Conservation (phyloP, 2,888 invertebrate genomes). For the Petrolisthes manimaculis region DNA sequence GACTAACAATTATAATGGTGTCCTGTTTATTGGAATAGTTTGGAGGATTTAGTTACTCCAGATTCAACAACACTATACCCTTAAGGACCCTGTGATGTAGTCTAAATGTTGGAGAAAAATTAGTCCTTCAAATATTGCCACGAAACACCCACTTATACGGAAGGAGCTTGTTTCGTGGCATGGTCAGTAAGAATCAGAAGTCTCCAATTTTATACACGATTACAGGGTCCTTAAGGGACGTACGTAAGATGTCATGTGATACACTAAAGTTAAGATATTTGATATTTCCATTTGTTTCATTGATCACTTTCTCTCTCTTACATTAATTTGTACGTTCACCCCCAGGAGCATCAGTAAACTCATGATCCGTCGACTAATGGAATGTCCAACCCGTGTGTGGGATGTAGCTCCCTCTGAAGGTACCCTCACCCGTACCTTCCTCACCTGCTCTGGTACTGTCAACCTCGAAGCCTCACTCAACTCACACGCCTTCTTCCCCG, state of each 20-base stretch:
- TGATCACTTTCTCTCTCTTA: not conserved
- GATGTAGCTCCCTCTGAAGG: slow-evolving; percentile 25
- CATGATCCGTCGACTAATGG: slow-evolving; percentile 43
- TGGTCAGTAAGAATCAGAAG: too few species aligned
- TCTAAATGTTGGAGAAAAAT: too few species aligned
- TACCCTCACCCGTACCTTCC: slow-evolving; percentile 42
- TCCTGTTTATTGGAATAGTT: too few species aligned
- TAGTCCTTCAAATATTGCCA: too few species aligned
- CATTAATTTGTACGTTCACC: not conserved
- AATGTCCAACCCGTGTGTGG: slow-evolving; percentile 32
- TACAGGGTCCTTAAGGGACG: too few species aligned
- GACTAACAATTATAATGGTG: too few species aligned
- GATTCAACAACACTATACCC: too few species aligned
- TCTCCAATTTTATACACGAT: too few species aligned
- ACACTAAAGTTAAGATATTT: not conserved
- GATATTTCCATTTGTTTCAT: not conserved
- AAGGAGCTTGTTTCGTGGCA: too few species aligned
- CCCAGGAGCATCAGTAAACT: slow-evolving; percentile 44
- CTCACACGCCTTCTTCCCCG: slow-evolving; percentile 80
- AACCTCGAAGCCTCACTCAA: slow-evolving; percentile 42
- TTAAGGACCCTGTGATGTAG: too few species aligned
- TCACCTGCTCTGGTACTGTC: slow-evolving; percentile 54
- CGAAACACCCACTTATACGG: too few species aligned
- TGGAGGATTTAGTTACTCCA: too few species aligned
- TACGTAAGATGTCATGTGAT: not conserved